Evolutionary conservation across 2,113 vertebrate species (phyloP), one percentile per base, ranked within the genome.

Genomic region (Mormoops blainvillei): DNA sequence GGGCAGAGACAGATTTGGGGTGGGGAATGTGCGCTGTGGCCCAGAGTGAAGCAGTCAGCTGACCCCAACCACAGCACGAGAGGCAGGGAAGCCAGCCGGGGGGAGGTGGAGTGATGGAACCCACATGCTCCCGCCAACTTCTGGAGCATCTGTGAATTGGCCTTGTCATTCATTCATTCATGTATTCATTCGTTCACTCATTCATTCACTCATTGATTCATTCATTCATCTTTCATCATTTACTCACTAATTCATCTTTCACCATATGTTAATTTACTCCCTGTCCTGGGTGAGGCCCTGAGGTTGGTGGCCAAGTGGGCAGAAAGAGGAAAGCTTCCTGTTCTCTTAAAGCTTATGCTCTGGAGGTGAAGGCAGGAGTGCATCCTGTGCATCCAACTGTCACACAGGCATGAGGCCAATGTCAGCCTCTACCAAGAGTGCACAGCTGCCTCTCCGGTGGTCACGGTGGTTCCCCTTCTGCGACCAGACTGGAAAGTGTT

Each of bases 361-460:
- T n/a, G 26, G n/a, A 9, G 5, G 5, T 61, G 52, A 13, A 67
- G 38, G 26, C 0, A 12, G 12, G 54, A 4, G 2, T 14, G 36
- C 41, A 20, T 2, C 33, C 31, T 5, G 2, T 14, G 43, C n/a
- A 20, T 2, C 36, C 31, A 9, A 3, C 15, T 1, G 63, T 36
- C 48, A 7, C 16, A 4, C 0, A 0, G 61, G 45, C 26, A 24
- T 2, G 2, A 90, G n/a, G 58, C 84, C 4, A 8, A 26, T 0
- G 11, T 19, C 58, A 52, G 5, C 12, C 45, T 52, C 58, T 38
- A 78, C 80, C 22, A 14, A n/a, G 1, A 50, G 24, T 3, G 15
- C 68, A 14, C 8, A 24, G 50, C 7, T 6, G 15, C 6, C 43
- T 33, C 68, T 38, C 20, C 61, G 5, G 36, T 9, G 68, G 43